Evolutionary conservation across 2,113 vertebrate genomes (phyloP).

Genomic region (Aramus guarauna): DNA sequence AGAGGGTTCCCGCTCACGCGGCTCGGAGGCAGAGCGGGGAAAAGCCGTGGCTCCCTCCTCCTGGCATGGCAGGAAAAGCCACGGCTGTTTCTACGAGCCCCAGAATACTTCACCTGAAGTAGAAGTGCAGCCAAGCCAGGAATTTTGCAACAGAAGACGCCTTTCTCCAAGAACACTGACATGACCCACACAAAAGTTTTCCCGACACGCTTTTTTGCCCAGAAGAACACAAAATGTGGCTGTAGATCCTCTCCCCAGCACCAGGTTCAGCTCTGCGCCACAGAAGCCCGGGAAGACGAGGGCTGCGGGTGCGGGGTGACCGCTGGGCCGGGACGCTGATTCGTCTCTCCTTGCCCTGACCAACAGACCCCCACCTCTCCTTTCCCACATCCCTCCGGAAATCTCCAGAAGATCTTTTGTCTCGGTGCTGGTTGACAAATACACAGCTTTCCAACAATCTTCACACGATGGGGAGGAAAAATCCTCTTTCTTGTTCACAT

Average conservation of each 20-base stretch:
- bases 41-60: neutral
- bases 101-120: neutral
- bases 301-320: neutral
- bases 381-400: neutral
- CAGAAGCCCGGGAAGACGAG: neutral
- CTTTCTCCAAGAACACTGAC: neutral
- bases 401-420: neutral
- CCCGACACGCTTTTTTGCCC: neutral
- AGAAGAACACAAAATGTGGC: neutral
- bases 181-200: neutral
- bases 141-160: neutral
- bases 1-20: neutral
- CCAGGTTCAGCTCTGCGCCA: neutral
- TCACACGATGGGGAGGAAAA: neutral
- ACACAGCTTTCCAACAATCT: neutral
- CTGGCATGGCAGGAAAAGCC: neutral
- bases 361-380: neutral
- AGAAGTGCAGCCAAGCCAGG: neutral
- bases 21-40: neutral
- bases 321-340: accelerated
- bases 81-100: neutral
- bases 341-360: neutral
- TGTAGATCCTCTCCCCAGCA: neutral
- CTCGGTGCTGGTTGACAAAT: neutral
- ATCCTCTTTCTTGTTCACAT: neutral